phyloP scores from a whole-genome alignment of 2,888 invertebrate species.

The Allygus modestus region DNA sequence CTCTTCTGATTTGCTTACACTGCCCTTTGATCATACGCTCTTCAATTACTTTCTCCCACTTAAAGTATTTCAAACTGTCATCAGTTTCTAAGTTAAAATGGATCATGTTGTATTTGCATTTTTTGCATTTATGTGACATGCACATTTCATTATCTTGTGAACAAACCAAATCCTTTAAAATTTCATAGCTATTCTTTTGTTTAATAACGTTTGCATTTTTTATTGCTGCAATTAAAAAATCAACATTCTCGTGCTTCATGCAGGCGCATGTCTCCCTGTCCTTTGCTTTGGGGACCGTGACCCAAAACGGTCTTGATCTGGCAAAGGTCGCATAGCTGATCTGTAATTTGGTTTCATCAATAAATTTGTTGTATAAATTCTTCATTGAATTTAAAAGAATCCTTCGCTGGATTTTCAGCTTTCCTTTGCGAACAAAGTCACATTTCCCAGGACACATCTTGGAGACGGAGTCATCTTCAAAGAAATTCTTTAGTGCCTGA shows the following conservation, averaged over 20 bases:
- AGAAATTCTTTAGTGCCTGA: neutral
- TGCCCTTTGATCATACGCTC: no score
- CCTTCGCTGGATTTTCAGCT: neutral
- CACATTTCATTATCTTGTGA: neutral
- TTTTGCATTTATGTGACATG: no score
- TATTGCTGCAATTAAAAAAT: neutral
- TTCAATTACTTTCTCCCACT: no score
- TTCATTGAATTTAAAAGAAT: neutral
- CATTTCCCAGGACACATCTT: constrained; percentile 15
- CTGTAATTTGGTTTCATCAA: neutral
- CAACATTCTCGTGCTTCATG: neutral
- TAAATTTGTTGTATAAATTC: neutral
- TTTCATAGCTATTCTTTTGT: neutral
- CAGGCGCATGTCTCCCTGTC: constrained; percentile 26
- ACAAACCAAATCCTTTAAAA: neutral
- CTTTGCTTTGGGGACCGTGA: neutral
- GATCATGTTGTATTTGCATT: no score
- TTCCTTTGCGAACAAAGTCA: neutral
- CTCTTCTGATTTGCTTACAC: no score
- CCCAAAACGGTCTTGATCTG: constrained; percentile 35
- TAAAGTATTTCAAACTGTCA: neutral
- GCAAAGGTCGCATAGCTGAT: neutral
- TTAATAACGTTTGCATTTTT: neutral
- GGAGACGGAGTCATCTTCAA: constrained; percentile 20
- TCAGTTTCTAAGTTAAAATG: neutral